Base-by-base conservation (phyloP, 2,888 invertebrate genomes). In the Chironomus riparius region DNA sequence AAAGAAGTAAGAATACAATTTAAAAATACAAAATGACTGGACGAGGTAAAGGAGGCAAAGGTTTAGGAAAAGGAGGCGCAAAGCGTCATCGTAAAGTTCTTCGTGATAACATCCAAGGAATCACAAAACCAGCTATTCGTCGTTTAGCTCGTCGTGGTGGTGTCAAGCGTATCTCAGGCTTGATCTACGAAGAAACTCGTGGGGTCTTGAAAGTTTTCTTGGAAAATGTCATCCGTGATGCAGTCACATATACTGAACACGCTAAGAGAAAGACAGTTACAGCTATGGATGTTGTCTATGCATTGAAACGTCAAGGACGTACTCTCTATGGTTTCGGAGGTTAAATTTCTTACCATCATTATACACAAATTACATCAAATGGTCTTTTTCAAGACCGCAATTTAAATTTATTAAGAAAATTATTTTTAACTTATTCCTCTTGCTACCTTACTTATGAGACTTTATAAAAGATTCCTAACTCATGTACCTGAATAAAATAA, bases 321-420 rank as follows among this genome's bases (percentile, higher is more conserved):
- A 93, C 93, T 77, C 83, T 94, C 13, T 93, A 93, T 83, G 93
- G 93, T 77, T 93, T 92, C 80, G 91, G 91, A 70, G 91, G 91
- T 78, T 89, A 87, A 85, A 50, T 50, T 50, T 15, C 1, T 21
- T 50, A 15, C 50, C 15, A 6, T 50, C 50, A 50, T n/a, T 15
- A 50, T n/a, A 15, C 3, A 28, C 28, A 28, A 28, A 1, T 28
- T 28, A 28, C 28, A n/a, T 50, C n/a, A 50, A 50, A 50, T 15
- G 50, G 50, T 50, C 50, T 50, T 50, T 50, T 50, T 50, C 50
- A 50, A 50, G 50, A 50, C 50, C 50, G n/a, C 50, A 50, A 50
- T 15, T 13, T 50, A 3, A n/a, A 50, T 15, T 50, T 50, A 50
- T 13, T 4, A 50, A 50, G 50, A 50, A 50, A 50, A 48, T 15